These are phyloP conservation scores for Turritopsis dohrnii DNA, from an alignment of 30 jellyfish, hydroid and myxozoan species.

Conservation along the genomic window DNA sequence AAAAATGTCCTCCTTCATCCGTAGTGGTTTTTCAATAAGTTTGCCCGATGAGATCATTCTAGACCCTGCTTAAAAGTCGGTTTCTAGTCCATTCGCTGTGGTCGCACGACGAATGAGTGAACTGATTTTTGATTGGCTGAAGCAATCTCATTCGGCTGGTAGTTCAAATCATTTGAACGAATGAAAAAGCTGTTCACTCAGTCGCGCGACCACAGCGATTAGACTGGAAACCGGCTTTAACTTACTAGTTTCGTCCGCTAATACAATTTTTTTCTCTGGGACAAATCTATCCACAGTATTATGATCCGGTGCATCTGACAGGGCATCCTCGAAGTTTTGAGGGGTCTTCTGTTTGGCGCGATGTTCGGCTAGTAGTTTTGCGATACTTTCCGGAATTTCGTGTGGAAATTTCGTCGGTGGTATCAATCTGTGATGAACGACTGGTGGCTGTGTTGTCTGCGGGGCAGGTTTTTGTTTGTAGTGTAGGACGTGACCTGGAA, in stretches of 20 bases:
- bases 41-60: too few relatives aligned
- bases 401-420: not conserved
- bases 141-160: too few relatives aligned
- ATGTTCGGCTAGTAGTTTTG: not conserved
- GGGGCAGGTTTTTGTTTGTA: constrained; percentile 21
- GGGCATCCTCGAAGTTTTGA: constrained; percentile 8
- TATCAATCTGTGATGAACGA: not conserved
- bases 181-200: too few relatives aligned
- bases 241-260: constrained; percentile 1
- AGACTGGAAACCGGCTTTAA: too few relatives aligned
- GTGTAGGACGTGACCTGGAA: constrained; percentile 51
- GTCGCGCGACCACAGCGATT: too few relatives aligned
- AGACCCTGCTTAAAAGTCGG: too few relatives aligned
- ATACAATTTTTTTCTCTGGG: constrained; percentile 6
- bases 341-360: not conserved
- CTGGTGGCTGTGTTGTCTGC: not conserved
- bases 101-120: too few relatives aligned
- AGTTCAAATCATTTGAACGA: too few relatives aligned
- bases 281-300: constrained; percentile 10
- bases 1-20: too few relatives aligned
- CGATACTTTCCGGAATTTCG: not conserved
- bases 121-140: too few relatives aligned
- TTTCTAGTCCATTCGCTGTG: too few relatives aligned
- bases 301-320: not conserved
- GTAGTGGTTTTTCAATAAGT: too few relatives aligned